A percentile compares a stretch with the other conserved stretches of the same genome.
Conservation (phyloP, 2,113 vertebrate genomes). For the Mionectes macconnelli region DNA sequence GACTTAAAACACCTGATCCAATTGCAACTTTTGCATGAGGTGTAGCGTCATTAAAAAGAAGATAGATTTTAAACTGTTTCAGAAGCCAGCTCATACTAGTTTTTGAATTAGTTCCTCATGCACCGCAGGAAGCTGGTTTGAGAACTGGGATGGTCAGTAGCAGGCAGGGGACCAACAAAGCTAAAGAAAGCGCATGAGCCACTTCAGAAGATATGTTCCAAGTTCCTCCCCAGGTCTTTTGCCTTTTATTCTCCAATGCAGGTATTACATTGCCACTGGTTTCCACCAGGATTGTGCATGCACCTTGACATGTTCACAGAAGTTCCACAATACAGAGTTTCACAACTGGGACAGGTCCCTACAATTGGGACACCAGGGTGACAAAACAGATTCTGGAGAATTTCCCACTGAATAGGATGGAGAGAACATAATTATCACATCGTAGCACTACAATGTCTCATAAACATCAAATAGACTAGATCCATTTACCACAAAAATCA, state of each 20-base stretch:
- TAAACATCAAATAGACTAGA: slow-evolving; percentile 78
- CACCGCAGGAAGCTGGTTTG: background rate
- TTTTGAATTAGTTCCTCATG: background rate
- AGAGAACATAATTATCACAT: slow-evolving; percentile 79
- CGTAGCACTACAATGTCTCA: slow-evolving; percentile 77
- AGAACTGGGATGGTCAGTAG: background rate
- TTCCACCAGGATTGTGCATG: slow-evolving; percentile 80
- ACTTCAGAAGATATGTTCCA: slow-evolving; percentile 65
- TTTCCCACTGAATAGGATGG: slow-evolving; percentile 75
- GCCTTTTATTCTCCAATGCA: slow-evolving; percentile 80
- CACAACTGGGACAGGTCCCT: slow-evolving; percentile 76
- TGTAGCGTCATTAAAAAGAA: background rate
- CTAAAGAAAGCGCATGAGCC: slow-evolving; percentile 56
- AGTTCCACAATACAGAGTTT: slow-evolving; percentile 83
- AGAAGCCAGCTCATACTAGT: background rate
- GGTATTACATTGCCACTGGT: slow-evolving; percentile 73
- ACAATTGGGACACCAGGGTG: slow-evolving; percentile 76
- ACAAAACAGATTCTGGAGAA: slow-evolving; percentile 73
- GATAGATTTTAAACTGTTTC: background rate
- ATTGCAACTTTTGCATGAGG: background rate
- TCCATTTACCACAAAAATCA: slow-evolving; percentile 79
- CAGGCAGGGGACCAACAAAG: slow-evolving; percentile 3
- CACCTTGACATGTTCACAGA: slow-evolving; percentile 86
- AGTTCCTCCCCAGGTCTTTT: slow-evolving; percentile 71
- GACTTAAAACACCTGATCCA: background rate